Percentiles rank a stretch among this genome's conserved stretches.
Conservation (phyloP, 2,888 invertebrate species). For the Caenorhabditis panamensis region DNA sequence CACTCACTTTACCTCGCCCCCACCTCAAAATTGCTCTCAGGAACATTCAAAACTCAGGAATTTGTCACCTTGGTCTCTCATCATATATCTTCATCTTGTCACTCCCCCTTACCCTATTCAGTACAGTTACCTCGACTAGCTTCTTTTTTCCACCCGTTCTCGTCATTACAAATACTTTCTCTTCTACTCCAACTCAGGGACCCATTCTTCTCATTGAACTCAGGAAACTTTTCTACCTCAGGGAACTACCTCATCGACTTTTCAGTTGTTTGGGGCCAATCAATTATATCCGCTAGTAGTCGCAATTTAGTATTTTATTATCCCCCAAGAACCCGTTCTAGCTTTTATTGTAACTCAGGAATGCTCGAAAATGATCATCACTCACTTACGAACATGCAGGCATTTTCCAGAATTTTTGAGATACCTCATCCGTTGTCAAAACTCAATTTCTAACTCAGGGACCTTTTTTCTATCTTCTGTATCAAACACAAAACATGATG, state of each 20-base stretch:
- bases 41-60: constrained; percentile 65
- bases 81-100: constrained; percentile 60
- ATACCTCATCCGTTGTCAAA: constrained; percentile 22
- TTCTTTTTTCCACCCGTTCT: constrained; percentile 27
- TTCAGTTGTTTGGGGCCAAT: constrained; percentile 46
- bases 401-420: constrained; percentile 39
- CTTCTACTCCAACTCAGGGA: constrained; percentile 52
- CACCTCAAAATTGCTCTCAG: constrained; percentile 57
- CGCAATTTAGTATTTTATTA: constrained; percentile 48
- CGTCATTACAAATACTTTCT: constrained; percentile 53
- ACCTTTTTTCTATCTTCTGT: constrained; percentile 51
- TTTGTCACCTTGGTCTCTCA: constrained; percentile 65
- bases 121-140: constrained; percentile 20
- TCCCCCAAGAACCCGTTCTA: constrained; percentile 13
- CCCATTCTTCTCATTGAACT: constrained; percentile 59
- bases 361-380: constrained; percentile 40
- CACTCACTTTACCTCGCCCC: constrained; percentile 47
- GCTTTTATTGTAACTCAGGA: constrained; percentile 46
- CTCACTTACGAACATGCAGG: not conserved
- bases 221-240: constrained; percentile 68
- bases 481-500: constrained; percentile 48
- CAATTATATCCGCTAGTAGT: constrained; percentile 37
- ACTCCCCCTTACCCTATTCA: constrained; percentile 15
- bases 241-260: constrained; percentile 63
- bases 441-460: constrained; percentile 58